These are phyloP conservation scores for Endotricha flammealis DNA, from an alignment of 2,888 invertebrate genomes.

Conservation along the genomic window DNA sequence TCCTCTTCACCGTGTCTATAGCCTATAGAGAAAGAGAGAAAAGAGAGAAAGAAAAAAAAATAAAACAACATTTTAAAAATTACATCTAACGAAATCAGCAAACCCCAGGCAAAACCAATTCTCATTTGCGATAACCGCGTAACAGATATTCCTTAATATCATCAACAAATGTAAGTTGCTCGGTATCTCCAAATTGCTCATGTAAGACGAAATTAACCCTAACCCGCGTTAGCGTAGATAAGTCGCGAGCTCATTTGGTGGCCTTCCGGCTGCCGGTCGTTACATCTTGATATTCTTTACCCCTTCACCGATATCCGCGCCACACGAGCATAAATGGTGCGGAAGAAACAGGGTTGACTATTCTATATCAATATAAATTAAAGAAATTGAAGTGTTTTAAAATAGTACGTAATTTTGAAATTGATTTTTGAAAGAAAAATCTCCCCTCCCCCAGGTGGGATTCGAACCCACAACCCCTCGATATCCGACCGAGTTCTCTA, in stretches of 20 bases:
- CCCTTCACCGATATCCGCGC: constrained; percentile 72
- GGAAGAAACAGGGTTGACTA: constrained; percentile 53
- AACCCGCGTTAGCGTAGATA: constrained; percentile 75
- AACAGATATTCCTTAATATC: constrained; percentile 17
- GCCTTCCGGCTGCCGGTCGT: constrained; percentile 75
- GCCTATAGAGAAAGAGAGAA: too few relatives aligned
- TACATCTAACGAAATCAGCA: background rate
- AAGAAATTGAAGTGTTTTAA: background rate
- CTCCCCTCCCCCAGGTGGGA: too few relatives aligned
- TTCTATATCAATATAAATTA: background rate
- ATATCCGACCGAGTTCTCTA: too few relatives aligned
- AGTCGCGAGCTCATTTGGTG: constrained; percentile 78
- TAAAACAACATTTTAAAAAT: too few relatives aligned
- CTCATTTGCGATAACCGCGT: constrained; percentile 8
- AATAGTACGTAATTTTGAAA: background rate
- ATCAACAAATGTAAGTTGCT: constrained; percentile 51
- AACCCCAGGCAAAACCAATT: background rate
- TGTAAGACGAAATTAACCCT: constrained; percentile 77
- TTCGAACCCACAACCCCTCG: too few relatives aligned
- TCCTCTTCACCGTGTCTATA: too few relatives aligned
- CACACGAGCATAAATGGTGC: constrained; percentile 78
- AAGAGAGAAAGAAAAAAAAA: too few relatives aligned
- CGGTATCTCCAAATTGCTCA: constrained; percentile 74
- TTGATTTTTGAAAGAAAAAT: too few relatives aligned
- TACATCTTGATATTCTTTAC: constrained; percentile 79